Conservation (phyloP, 2,888 invertebrate species). For the Drosophila hamatofila region DNA sequence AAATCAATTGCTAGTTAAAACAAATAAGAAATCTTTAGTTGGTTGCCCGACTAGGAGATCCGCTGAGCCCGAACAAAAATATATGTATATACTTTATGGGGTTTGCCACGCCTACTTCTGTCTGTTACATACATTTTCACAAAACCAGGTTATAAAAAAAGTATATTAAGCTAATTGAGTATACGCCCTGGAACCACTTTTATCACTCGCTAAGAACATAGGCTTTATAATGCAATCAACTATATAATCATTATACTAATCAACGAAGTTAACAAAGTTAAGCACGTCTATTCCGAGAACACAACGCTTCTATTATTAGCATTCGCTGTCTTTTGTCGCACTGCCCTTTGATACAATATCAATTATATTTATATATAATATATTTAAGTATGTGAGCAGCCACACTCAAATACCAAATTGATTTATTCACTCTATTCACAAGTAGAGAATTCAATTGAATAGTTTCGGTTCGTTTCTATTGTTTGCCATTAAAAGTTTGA, state of each 20-base stretch:
- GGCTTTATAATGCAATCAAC: background rate
- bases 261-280: background rate
- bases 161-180: too few species aligned
- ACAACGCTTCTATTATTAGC: background rate
- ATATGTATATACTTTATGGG: too few species aligned
- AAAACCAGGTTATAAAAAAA: too few species aligned
- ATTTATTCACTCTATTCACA: background rate
- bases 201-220: too few species aligned
- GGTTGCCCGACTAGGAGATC: too few species aligned
- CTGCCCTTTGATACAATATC: background rate
- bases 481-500: background rate
- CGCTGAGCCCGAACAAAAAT: too few species aligned
- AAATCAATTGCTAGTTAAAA: too few species aligned
- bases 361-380: background rate
- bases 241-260: background rate
- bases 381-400: background rate
- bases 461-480: background rate
- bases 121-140: too few species aligned
- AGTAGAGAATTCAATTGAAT: background rate
- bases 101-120: too few species aligned
- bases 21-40: too few species aligned
- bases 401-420: background rate
- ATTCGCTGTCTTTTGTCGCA: background rate
- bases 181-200: too few species aligned
- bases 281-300: background rate